Conservation (phyloP, 2,797 vertebrate species). For the Muraenolepis orangiensis region DNA sequence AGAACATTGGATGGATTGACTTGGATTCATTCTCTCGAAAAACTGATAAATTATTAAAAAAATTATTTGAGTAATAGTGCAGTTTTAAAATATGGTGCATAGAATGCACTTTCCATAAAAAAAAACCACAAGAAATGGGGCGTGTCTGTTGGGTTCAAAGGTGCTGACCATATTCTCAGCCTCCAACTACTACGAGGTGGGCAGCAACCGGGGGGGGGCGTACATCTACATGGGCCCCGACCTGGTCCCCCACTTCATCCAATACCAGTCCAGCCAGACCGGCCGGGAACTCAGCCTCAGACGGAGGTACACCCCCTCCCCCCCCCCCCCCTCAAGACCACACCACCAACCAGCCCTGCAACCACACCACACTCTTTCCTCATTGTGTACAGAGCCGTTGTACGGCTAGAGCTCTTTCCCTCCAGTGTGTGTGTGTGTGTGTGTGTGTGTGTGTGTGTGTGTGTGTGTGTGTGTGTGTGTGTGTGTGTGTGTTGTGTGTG, state of each 20-base stretch:
- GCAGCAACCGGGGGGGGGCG: constrained; percentile 94
- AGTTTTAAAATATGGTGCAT: not conserved
- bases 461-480: no score
- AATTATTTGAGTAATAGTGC: not conserved
- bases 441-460: no score
- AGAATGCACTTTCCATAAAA: not conserved
- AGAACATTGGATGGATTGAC: no score
- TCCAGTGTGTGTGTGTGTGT: no score
- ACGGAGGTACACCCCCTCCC: constrained; percentile 77
- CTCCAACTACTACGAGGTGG: constrained; percentile 91
- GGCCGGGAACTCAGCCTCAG: constrained; percentile 81
- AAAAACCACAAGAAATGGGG: not conserved
- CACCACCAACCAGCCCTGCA: not conserved
- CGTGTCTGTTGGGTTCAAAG: constrained; percentile 36
- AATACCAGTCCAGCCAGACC: constrained; percentile 85
- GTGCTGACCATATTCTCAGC: constrained; percentile 78
- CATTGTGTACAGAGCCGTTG: no score
- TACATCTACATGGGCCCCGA: constrained; percentile 87
- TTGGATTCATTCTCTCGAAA: no score
- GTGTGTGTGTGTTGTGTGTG: no score
- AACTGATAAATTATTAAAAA: no score
- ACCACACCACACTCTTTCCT: not conserved
- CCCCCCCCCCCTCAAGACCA: not conserved
- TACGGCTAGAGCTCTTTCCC: no score
- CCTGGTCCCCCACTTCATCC: constrained; percentile 83